Evolutionary conservation across 2,797 vertebrate genomes (phyloP).

Genomic region (Takifugu rubripes): DNA sequence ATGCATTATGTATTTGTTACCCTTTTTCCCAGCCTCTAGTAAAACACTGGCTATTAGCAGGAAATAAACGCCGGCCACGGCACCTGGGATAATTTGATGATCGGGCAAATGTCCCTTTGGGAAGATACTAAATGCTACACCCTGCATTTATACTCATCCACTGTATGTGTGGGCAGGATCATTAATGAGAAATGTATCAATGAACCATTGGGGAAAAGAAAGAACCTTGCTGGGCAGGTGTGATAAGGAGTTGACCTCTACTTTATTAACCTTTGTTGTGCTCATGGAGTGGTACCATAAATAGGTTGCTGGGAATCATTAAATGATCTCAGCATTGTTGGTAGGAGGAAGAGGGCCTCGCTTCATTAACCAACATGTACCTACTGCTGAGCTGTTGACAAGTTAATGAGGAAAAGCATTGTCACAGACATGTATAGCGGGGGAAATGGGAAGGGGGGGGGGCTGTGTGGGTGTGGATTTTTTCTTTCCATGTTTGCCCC

Average conservation of each 20-base stretch:
- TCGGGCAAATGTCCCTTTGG: conserved; percentile 49
- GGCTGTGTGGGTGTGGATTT: conserved; percentile 6
- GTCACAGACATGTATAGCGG: conserved; percentile 8
- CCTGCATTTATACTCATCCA: conserved; percentile 40
- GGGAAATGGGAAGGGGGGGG: background rate
- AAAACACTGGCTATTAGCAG: conserved; percentile 53
- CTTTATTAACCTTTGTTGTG: conserved; percentile 69
- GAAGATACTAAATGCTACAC: conserved; percentile 54
- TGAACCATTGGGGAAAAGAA: conserved; percentile 33
- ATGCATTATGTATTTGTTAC: conserved; percentile 35
- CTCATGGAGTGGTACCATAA: conserved; percentile 53
- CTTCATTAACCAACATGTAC: conserved; percentile 55
- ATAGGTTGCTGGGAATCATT: conserved; percentile 55
- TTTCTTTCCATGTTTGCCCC: conserved; percentile 36
- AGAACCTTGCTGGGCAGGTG: conserved; percentile 51
- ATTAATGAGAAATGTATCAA: conserved; percentile 54
- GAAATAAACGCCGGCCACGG: conserved; percentile 60
- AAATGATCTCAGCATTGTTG: conserved; percentile 38
- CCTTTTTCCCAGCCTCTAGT: conserved; percentile 41
- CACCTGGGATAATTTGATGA: conserved; percentile 56
- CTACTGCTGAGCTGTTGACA: conserved; percentile 24
- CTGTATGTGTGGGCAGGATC: conserved; percentile 35
- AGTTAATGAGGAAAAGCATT: conserved; percentile 7
- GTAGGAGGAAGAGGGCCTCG: conserved; percentile 33
- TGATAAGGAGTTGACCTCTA: conserved; percentile 60